phyloP scores from a whole-genome alignment of 2,113 vertebrate genomes.

The Picathartes gymnocephalus region DNA sequence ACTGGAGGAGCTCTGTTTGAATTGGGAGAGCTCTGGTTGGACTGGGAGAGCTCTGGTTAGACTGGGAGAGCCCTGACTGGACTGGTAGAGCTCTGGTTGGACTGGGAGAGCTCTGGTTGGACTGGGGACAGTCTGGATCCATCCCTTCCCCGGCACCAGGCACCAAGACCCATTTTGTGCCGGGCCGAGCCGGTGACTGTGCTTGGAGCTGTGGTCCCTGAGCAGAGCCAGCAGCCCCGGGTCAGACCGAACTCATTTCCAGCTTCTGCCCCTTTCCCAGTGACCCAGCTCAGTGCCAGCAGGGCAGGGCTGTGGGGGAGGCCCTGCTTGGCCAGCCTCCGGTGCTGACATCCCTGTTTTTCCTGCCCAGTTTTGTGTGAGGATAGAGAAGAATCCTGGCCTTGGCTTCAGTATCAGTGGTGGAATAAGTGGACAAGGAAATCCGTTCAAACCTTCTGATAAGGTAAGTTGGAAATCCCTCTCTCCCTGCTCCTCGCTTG shows the following conservation, averaged over 20 bases:
- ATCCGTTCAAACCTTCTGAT: conserved; percentile 99
- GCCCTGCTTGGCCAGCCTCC: background rate
- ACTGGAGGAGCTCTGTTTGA: rapidly evolving
- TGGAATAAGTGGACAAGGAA: conserved; percentile 98
- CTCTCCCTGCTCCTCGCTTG: background rate
- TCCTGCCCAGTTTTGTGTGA: conserved; percentile 88
- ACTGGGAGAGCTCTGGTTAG: rapidly evolving
- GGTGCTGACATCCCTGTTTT: background rate
- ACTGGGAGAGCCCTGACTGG: background rate
- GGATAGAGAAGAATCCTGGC: conserved; percentile 99
- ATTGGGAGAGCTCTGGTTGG: rapidly evolving
- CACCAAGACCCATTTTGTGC: rapidly evolving
- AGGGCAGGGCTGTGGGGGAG: background rate
- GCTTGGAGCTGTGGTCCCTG: rapidly evolving
- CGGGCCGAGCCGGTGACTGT: background rate
- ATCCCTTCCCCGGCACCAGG: background rate
- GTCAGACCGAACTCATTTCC: background rate
- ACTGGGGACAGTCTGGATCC: background rate
- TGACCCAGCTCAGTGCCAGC: background rate
- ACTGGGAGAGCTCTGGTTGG: background rate
- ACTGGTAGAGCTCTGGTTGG: background rate
- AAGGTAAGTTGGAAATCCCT: conserved; percentile 81
- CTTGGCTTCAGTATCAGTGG: conserved; percentile 99
- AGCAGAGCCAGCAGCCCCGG: background rate
- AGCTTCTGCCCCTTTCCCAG: background rate